Conservation (phyloP, 2,113 vertebrate species). For the Microcebus murinus region DNA sequence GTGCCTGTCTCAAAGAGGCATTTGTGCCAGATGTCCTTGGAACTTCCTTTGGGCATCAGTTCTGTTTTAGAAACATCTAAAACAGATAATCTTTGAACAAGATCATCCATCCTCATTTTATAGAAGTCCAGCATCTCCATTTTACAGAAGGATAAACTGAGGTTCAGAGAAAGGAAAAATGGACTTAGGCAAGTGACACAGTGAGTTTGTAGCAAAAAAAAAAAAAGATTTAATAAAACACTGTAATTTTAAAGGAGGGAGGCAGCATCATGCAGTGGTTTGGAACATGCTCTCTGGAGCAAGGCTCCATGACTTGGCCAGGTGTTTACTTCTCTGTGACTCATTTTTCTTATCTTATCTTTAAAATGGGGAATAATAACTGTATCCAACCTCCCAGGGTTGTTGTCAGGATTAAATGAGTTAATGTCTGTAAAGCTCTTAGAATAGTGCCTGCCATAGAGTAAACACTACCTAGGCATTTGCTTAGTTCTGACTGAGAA, state of each 20-base stretch:
- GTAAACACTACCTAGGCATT: not conserved
- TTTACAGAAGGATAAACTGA: constrained; percentile 31
- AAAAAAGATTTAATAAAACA: constrained; percentile 5
- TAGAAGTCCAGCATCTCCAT: not conserved
- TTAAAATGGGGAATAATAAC: not conserved
- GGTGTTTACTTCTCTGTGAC: not conserved
- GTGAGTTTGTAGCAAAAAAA: not conserved
- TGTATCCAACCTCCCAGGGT: not conserved
- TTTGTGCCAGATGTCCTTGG: not conserved
- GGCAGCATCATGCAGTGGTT: not conserved
- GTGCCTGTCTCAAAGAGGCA: not conserved
- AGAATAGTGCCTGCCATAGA: not conserved
- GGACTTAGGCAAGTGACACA: not conserved
- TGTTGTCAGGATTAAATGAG: not conserved
- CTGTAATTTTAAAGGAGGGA: not conserved
- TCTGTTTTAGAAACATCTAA: not conserved
- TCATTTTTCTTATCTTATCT: not conserved
- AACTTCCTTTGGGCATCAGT: not conserved
- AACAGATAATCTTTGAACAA: not conserved
- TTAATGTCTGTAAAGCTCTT: not conserved
- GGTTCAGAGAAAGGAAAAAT: not conserved
- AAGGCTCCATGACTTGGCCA: not conserved
- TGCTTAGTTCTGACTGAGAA: not conserved
- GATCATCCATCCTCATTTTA: not conserved
- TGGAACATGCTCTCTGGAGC: not conserved